Percentiles rank a stretch among this genome's conserved stretches.
These are phyloP conservation scores for Ligdia adustata DNA, from an alignment of 2,888 invertebrate species.

Conservation along the genomic window DNA sequence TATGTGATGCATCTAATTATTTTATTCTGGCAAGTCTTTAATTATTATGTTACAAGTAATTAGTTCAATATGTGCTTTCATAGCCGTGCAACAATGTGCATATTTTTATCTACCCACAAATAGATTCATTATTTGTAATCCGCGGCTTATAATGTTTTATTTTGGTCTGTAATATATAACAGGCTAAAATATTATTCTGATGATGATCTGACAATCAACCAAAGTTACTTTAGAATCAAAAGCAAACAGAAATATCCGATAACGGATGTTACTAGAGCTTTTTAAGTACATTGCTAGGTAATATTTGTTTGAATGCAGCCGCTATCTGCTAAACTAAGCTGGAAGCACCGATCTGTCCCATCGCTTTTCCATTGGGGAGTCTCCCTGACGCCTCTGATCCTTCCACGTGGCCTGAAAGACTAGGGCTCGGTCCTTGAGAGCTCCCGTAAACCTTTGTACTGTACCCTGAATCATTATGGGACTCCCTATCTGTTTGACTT, in stretches of 20 bases:
- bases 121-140: not conserved
- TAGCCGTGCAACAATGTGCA: slow-evolving; percentile 1
- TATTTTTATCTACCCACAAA: not conserved
- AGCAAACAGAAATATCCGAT: no score
- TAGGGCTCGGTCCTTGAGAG: slow-evolving; percentile 91
- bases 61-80: not conserved
- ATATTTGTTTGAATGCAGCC: no score
- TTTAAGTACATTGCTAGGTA: no score
- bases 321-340: slow-evolving; percentile 88
- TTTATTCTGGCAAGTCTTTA: slow-evolving; percentile 3
- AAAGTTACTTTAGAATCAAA: no score
- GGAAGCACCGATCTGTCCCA: slow-evolving; percentile 83
- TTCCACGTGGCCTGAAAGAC: slow-evolving; percentile 85
- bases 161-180: no score
- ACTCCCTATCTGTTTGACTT: slow-evolving; percentile 85
- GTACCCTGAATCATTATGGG: slow-evolving; percentile 93
- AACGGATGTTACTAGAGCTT: no score
- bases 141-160: no score
- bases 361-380: slow-evolving; percentile 58
- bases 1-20: not conserved
- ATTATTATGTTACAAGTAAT: not conserved
- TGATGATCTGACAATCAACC: no score
- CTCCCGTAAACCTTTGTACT: slow-evolving; percentile 92
- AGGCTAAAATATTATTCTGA: no score
- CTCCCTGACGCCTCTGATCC: slow-evolving; percentile 3